These are phyloP conservation scores for Campoletis sonorensis DNA, from an alignment of 1,140 invertebrate genomes.

Conservation along the genomic window DNA sequence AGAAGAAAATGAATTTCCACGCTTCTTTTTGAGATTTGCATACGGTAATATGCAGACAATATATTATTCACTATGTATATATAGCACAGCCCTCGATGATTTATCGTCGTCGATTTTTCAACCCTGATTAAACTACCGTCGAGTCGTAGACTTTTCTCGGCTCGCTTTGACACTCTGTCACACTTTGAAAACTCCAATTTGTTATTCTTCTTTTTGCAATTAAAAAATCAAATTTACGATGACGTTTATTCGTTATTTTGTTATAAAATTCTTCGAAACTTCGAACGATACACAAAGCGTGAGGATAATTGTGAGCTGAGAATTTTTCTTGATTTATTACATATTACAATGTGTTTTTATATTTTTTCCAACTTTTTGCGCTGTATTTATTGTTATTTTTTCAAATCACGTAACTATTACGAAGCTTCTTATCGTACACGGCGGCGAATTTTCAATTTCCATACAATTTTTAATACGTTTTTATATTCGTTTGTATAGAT, in stretches of 20 bases:
- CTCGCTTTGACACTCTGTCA: background rate
- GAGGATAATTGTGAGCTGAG: too few relatives aligned
- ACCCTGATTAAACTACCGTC: background rate
- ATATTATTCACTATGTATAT: conserved; percentile 4
- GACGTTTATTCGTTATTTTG: too few relatives aligned
- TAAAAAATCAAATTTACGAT: too few relatives aligned
- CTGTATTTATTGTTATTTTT: too few relatives aligned
- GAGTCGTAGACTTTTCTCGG: background rate
- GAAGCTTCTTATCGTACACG: background rate
- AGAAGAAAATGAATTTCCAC: background rate
- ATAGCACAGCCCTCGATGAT: conserved; percentile 28
- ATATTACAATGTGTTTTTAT: too few relatives aligned
- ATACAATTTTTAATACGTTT: background rate
- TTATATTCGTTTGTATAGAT: background rate
- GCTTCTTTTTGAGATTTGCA: background rate
- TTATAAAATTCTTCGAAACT: too few relatives aligned
- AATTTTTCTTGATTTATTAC: too few relatives aligned
- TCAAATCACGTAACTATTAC: too few relatives aligned
- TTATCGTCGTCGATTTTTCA: conserved; percentile 10
- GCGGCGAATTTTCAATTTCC: background rate
- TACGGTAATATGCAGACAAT: background rate
- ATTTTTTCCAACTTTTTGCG: too few relatives aligned
- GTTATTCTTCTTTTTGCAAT: too few relatives aligned
- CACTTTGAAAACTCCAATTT: background rate
- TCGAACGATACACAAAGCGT: too few relatives aligned